Evolutionary conservation across 2,888 invertebrate species (phyloP), one percentile per base, ranked within the genome.

Genomic region (Hoplodrina blanda): DNA sequence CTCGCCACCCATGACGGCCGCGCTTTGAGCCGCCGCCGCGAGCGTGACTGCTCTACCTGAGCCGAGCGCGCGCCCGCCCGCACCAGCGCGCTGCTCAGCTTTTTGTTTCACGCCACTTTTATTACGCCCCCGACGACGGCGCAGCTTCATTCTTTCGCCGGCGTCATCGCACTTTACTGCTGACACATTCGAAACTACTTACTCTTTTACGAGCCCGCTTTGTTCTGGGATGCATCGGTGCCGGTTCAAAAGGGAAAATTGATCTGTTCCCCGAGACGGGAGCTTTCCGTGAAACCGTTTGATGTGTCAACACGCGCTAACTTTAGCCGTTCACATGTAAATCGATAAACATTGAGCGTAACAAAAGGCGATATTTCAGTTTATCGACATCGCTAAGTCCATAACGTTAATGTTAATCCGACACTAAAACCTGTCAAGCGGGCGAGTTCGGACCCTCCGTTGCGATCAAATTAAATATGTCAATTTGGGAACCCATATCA

Each of bases 401-500:
- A 84, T 85, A 84, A 85, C 80, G 84, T 84, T 84, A 94, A 95
- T 92, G 94, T 94, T 95, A 94, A 95, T 95, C 95, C 88, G 95
- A 95, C 95, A 94, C 93, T 95, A 95, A 95, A 93, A 93, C 95
- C 95, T 95, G 95, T 95, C 95, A 94, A 93, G 94, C 94, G 89
- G 88, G 91, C 90, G 89, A 90, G 88, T 88, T 87, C 85, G 85
- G 93, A 92, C 93, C 94, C 94, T 93, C 94, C 92, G 94, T 93
- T 88, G 94, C 92, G 95, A 95, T 95, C 95, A 95, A 96, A 96
- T 96, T 96, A 96, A 96, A 96, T 95, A 95, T 95, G 96, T 96
- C 96, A 96, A 96, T 96, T 96, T 93, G 93, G 93, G 93, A 91
- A 96, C 96, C 95, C 95, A 94, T 95, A 96, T 96, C 96, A 96